phyloP scores from a whole-genome alignment of 2,113 vertebrate species.

The Microtus richardsoni region DNA sequence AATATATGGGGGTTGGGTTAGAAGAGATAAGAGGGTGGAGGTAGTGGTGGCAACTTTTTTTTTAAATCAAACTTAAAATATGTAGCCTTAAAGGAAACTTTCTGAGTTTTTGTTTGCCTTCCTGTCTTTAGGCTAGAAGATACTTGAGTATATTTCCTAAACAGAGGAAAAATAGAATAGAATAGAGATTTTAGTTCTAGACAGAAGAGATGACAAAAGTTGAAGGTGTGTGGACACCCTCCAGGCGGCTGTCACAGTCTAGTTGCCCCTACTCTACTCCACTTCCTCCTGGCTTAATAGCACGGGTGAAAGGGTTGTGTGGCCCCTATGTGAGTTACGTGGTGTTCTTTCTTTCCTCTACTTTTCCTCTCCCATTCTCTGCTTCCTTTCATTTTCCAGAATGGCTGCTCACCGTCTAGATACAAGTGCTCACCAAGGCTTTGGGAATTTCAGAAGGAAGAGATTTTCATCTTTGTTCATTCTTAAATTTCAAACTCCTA shows the following conservation, averaged over 20 bases:
- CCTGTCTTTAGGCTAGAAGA: neutral
- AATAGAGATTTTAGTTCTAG: neutral
- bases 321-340: neutral
- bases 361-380: neutral
- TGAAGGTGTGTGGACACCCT: neutral
- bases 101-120: neutral
- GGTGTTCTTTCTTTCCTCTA: neutral
- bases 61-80: neutral
- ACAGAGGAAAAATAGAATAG: neutral
- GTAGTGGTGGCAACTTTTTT: neutral
- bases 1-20: neutral
- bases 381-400: neutral
- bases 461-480: neutral
- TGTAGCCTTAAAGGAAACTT: neutral
- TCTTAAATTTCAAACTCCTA: neutral
- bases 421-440: neutral
- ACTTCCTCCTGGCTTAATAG: neutral
- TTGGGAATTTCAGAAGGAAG: neutral
- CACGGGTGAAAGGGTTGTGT: neutral
- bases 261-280: rapidly evolving
- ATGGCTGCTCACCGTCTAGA: neutral
- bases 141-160: neutral
- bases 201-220: neutral
- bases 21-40: neutral
- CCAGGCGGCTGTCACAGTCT: no score